Conservation (phyloP, 2,113 vertebrate species). For the Zapornia atra region DNA sequence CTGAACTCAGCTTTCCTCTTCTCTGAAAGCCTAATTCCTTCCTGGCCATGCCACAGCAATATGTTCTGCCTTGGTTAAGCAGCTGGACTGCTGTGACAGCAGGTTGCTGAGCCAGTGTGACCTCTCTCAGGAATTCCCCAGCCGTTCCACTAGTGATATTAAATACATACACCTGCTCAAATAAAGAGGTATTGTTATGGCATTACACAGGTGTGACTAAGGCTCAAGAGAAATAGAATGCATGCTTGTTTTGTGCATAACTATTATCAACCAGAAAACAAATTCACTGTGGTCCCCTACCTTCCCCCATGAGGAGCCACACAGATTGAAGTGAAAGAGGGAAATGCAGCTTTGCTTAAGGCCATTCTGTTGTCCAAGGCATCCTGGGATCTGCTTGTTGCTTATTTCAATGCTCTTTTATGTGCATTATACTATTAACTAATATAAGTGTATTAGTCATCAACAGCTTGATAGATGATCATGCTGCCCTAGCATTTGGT, state of each 20-base stretch:
- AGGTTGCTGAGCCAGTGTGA: background rate
- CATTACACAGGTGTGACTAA: background rate
- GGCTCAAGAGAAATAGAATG: background rate
- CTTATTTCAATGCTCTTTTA: background rate
- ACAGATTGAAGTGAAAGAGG: background rate
- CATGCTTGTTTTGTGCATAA: background rate
- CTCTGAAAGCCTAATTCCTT: conserved; percentile 9
- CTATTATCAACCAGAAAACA: background rate
- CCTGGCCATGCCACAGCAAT: background rate
- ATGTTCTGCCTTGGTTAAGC: background rate
- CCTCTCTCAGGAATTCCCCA: background rate
- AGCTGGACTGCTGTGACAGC: background rate
- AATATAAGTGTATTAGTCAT: background rate
- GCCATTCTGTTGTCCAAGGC: background rate
- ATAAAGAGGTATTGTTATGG: background rate
- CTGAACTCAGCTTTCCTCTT: background rate
- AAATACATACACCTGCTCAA: background rate
- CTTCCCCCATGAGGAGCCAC: background rate
- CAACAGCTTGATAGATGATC: background rate
- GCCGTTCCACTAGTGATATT: background rate
- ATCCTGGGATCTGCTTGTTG: background rate
- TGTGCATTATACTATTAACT: background rate
- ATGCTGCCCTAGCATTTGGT: background rate
- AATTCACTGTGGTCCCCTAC: background rate
- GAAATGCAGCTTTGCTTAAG: background rate